Percentiles rank a stretch among this genome's conserved stretches.
phyloP scores from a whole-genome alignment of 2,888 invertebrate genomes.

The Drosophila nr. medialis region DNA sequence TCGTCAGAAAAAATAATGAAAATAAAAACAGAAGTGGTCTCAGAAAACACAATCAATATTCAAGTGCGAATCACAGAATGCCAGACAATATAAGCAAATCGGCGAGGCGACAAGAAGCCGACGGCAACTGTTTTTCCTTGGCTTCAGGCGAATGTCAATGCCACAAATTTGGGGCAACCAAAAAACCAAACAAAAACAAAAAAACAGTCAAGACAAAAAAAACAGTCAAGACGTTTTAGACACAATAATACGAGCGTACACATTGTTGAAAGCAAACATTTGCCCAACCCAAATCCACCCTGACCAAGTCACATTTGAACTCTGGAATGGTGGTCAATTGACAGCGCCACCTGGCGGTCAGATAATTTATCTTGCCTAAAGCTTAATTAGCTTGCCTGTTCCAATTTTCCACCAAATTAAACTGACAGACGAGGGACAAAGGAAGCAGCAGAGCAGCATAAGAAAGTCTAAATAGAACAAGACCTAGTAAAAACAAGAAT shows the following conservation, averaged over 20 bases:
- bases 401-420: conserved; percentile 78
- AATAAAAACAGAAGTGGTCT: conserved; percentile 32
- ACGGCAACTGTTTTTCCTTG: conserved; percentile 75
- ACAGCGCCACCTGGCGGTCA: conserved; percentile 63
- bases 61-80: conserved; percentile 47
- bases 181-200: neutral
- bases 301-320: conserved; percentile 33
- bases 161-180: conserved; percentile 71
- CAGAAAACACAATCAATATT: conserved; percentile 48
- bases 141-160: conserved; percentile 79
- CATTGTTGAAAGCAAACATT: conserved; percentile 14
- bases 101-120: conserved; percentile 64
- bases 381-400: conserved; percentile 68
- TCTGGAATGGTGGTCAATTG: conserved; percentile 41
- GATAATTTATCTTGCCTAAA: conserved; percentile 61
- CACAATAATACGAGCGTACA: conserved; percentile 47
- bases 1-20: conserved; percentile 2
- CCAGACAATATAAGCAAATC: conserved; percentile 53
- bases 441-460: conserved; percentile 2
- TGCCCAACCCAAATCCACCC: neutral
- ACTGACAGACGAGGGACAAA: conserved; percentile 45
- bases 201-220: conserved; percentile 8
- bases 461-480: conserved; percentile 2
- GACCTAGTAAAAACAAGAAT: conserved; percentile 9
- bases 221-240: conserved; percentile 19